These are phyloP conservation scores for Rutilus rutilus DNA, from an alignment of 2,113 vertebrate species.

Conservation along the genomic window DNA sequence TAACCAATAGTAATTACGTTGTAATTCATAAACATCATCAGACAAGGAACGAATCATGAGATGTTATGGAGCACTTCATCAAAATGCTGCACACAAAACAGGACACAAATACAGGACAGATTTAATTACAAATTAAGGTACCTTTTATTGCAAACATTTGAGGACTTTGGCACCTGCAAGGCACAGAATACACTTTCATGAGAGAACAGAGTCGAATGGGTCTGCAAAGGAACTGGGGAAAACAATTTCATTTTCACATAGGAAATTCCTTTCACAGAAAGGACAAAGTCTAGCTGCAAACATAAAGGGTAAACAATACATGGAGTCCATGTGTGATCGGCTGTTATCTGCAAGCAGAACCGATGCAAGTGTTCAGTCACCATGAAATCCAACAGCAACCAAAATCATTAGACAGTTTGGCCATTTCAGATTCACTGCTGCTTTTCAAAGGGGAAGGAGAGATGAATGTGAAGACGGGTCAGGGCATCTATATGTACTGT, in stretches of 20 bases:
- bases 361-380: background rate
- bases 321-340: constrained; percentile 22
- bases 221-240: constrained; percentile 37
- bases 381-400: background rate
- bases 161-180: constrained; percentile 61
- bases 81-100: background rate
- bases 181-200: constrained; percentile 55
- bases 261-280: constrained; percentile 63
- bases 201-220: constrained; percentile 33
- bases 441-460: constrained; percentile 29
- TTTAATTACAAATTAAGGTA: constrained; percentile 51
- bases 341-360: background rate
- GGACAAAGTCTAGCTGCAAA: constrained; percentile 54
- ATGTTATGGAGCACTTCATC: background rate
- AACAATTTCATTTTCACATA: constrained; percentile 49
- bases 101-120: background rate
- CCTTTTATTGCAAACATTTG: constrained; percentile 61
- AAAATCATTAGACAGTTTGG: constrained; percentile 1
- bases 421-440: constrained; percentile 22
- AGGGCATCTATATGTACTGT: background rate
- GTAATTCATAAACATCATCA: background rate
- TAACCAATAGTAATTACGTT: background rate
- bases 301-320: constrained; percentile 26
- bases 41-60: background rate
- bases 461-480: background rate